Conservation (phyloP, 2,797 vertebrate genomes). For the Hippocampus kuda region DNA sequence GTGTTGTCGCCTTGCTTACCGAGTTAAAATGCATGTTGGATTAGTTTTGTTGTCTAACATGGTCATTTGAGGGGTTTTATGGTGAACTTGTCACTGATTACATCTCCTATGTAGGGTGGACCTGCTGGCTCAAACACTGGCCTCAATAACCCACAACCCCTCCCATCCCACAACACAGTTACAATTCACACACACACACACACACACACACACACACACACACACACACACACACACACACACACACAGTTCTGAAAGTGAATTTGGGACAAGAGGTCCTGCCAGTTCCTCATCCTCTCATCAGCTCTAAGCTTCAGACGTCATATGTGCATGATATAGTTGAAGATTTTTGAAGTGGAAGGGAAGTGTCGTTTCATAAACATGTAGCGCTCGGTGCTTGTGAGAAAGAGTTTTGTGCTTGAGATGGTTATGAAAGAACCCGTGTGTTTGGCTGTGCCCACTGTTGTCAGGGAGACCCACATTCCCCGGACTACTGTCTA, state of each 20-base stretch:
- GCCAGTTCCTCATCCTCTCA: conserved; percentile 8
- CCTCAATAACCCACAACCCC: conserved; percentile 33
- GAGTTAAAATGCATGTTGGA: background rate
- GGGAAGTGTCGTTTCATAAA: conserved; percentile 5
- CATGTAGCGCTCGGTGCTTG: conserved; percentile 21
- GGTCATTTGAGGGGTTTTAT: conserved; percentile 12
- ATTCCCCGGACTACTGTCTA: conserved; percentile 58
- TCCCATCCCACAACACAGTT: conserved; percentile 36
- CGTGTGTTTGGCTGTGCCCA: conserved; percentile 57
- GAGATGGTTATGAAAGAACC: conserved; percentile 62
- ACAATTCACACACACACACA: conserved; percentile 8
- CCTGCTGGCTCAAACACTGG: conserved; percentile 48
- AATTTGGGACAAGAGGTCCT: conserved; percentile 28
- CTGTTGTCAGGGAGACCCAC: conserved; percentile 61
- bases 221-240: conserved; percentile 8
- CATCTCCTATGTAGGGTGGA: conserved; percentile 55
- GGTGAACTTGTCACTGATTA: conserved; percentile 50
- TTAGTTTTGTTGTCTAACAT: background rate
- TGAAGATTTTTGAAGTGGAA: conserved; percentile 1
- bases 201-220: conserved; percentile 2
- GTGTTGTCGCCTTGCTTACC: background rate
- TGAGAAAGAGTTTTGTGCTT: conserved; percentile 45
- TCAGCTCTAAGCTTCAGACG: background rate
- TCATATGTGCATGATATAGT: background rate
- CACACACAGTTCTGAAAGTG: conserved; percentile 7